These are phyloP conservation scores for Xyliphius kryptos DNA, from an alignment of 2,113 vertebrate genomes.

Conservation along the genomic window DNA sequence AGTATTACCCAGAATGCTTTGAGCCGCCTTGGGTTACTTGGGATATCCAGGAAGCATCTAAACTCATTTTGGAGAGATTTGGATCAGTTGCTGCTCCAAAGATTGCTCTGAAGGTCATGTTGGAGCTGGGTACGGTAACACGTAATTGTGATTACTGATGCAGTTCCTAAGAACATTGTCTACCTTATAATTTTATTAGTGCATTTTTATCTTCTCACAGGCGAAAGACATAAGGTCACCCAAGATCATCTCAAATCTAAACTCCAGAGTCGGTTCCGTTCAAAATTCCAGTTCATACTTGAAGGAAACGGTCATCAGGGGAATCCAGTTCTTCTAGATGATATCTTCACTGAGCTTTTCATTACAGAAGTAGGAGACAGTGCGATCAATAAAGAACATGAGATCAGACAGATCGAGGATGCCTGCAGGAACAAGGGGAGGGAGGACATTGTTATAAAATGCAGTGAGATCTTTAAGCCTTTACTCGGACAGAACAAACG, in stretches of 20 bases:
- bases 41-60: neutral
- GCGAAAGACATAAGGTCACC: no score
- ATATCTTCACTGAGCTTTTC: conserved; percentile 22
- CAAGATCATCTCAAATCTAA: conserved; percentile 16
- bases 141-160: no score
- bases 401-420: conserved; percentile 24
- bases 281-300: conserved; percentile 10
- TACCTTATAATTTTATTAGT: no score
- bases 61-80: conserved; percentile 10
- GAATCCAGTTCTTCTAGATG: conserved; percentile 6
- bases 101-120: conserved; percentile 9
- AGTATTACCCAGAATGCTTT: conserved; percentile 30
- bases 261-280: conserved; percentile 4
- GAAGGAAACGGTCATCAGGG: conserved; percentile 23
- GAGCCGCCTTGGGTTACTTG: neutral
- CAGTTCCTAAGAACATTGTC: no score
- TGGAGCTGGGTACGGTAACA: conserved; percentile 19
- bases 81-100: conserved; percentile 6
- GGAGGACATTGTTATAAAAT: conserved; percentile 20
- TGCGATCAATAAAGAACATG: conserved; percentile 23
- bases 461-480: conserved; percentile 17
- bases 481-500: conserved; percentile 18
- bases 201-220: no score
- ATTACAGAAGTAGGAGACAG: conserved; percentile 16
- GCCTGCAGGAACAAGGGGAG: conserved; percentile 6